Evolutionary conservation across 2,888 invertebrate genomes (phyloP), one percentile per base, ranked within the genome.

Genomic region (Notodonta dromedarius): DNA sequence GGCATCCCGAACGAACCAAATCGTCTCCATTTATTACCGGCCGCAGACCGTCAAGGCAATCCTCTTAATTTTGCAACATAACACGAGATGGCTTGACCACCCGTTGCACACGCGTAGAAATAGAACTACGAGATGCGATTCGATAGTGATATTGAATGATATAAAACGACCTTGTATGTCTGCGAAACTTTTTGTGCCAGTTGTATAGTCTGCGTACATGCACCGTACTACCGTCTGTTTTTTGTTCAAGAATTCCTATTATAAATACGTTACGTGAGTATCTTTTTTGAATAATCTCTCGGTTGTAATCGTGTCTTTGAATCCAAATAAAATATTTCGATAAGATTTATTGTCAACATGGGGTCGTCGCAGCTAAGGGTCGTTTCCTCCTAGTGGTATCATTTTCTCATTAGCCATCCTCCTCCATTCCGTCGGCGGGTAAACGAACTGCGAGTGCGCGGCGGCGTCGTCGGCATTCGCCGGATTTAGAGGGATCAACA

Each of bases 1-100:
- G 84, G 83, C 80, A 85, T 85, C 83, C 85, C 82, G 79, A 74
- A 77, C 82, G 70, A 82, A 81, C 79, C 77, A 76, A 87, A 85
- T 83, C 76, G 83, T 78, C 76, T 67, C 73, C 74, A 76, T 83
- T 80, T 83, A 78, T 79, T 70, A 77, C 71, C 65, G 71, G 69
- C 71, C 71, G 69, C 77, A 68, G 74, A 71, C 73, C 77, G 70
- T 77, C 74, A 76, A 81, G 70, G 76, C 73, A 72, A 74, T 76
- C 80, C 77, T 76, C 79, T 84, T 76, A 77, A 87, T 86, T 87
- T 83, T 79, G 82, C 82, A 79, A 80, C 76, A 71, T 84, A 78
- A 77, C 73, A 82, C 73, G 76, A 66, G 74, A 82, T 80, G 69
- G 77, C 74, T 82, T 83, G 83, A 82, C 82, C 83, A 79, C 77